A percentile compares a stretch with the other conserved stretches of the same genome.
These are phyloP conservation scores for Xiphorhynchus elegans DNA, from an alignment of 2,113 vertebrate species.

Conservation along the genomic window DNA sequence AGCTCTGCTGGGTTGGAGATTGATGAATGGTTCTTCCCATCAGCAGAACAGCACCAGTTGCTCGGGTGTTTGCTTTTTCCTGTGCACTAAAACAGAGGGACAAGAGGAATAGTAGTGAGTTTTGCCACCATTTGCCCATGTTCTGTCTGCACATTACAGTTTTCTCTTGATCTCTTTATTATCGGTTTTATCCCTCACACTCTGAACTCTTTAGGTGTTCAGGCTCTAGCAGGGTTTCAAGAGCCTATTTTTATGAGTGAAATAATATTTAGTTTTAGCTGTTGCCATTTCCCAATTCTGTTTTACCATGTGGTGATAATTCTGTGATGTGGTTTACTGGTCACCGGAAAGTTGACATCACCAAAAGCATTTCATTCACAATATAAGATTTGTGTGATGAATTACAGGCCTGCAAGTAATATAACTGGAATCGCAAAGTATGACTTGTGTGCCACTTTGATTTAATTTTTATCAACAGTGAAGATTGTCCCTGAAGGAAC, in stretches of 20 bases:
- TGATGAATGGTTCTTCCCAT: not conserved
- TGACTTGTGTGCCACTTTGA: not conserved
- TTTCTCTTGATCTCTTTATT: not conserved
- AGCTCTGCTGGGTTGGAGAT: not conserved
- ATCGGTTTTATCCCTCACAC: not conserved
- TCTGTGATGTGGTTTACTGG: conserved; percentile 71
- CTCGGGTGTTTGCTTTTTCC: not conserved
- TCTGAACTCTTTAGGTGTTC: not conserved
- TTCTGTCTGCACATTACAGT: not conserved
- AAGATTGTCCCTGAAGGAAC: not conserved
- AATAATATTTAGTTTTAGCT: conserved; percentile 52
- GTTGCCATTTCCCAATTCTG: conserved; percentile 48
- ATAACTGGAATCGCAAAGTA: not conserved
- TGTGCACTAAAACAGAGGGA: fast-evolving
- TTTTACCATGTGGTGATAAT: conserved; percentile 54
- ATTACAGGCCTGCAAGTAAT: conserved; percentile 32
- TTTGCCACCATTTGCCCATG: not conserved
- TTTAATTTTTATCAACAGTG: not conserved
- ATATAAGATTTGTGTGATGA: conserved; percentile 31
- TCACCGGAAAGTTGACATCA: conserved; percentile 70
- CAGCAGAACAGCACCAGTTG: not conserved
- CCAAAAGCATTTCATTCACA: conserved; percentile 69
- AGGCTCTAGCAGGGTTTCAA: not conserved
- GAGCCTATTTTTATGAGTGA: conserved; percentile 39
- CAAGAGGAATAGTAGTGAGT: not conserved